Base-by-base conservation (phyloP, 2,797 vertebrate species). In the Danio jaintianensis region DNA sequence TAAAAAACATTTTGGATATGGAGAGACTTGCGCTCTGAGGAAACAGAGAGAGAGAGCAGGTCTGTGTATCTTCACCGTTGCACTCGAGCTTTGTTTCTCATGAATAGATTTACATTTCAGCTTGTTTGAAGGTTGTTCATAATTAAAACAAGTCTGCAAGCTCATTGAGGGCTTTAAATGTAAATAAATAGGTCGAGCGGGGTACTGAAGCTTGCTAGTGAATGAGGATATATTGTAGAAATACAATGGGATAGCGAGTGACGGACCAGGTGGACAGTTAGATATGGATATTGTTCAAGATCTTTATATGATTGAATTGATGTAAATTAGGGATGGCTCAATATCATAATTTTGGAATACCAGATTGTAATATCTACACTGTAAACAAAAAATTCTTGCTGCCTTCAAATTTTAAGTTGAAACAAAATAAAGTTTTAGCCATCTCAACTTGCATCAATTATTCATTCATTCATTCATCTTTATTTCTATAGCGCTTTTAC, bases 81-180 rank as follows among this genome's bases (percentile, higher is more conserved):
- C 5, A 0, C 9, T 55, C 38, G 82, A 85, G 86, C 69, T 80
- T 78, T 22, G 71, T 72, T 79, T 62, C 71, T 50, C 43, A 58
- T 68, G 40, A 53, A 70, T 78, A 78, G 45, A 80, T 83, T 81
- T 85, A 86, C 84, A 83, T 88, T 85, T 76, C 89, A 86, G 85
- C 89, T 87, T 82, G 90, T 90, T 91, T 88, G 87, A 90, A 90
- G 88, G 81, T 79, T 87, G 84, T 91, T 90, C 89, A 91, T 90
- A 90, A 91, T 89, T 87, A 79, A 88, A 89, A 68, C 81, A n/a
- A 63, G 87, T 78, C 75, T 89, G 83, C 86, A 83, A 89, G 83
- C 83, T 86, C 82, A 72, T 84, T 83, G 86, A 86, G 87, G 88
- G 78, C 84, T 88, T 82, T 85, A 86, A 82, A 86, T 87, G 88